Conservation (phyloP, 2,888 invertebrate species). For the Acleris laterana region DNA sequence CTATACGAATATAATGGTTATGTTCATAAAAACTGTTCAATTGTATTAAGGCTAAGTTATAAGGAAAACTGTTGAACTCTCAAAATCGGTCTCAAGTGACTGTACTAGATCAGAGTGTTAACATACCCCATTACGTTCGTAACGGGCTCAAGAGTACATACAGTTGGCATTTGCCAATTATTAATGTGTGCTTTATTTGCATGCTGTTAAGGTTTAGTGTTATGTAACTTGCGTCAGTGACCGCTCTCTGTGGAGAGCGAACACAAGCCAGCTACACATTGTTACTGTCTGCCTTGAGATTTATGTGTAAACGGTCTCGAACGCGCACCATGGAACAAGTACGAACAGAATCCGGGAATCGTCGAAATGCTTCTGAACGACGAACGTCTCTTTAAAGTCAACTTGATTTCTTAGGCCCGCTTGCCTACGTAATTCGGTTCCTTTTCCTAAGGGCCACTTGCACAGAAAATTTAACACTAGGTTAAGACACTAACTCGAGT, state of each 20-base stretch:
- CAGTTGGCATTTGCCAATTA: conserved; percentile 32
- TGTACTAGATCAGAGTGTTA: conserved; percentile 27
- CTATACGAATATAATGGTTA: not conserved
- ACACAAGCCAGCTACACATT: conserved; percentile 54
- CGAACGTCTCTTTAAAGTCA: not conserved
- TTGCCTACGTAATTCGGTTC: no score
- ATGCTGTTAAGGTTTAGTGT: conserved; percentile 27
- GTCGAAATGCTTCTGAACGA: conserved; percentile 3
- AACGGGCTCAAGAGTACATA: conserved; percentile 45
- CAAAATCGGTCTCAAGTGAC: conserved; percentile 13
- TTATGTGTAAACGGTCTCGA: conserved; percentile 50
- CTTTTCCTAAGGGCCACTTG: no score
- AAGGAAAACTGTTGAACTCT: conserved; percentile 9
- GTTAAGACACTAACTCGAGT: no score
- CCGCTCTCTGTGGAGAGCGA: conserved; percentile 20
- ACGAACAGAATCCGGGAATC: conserved; percentile 18
- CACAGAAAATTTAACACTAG: no score
- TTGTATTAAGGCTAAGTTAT: not conserved
- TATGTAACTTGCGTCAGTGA: conserved; percentile 12
- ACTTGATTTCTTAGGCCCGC: no score
- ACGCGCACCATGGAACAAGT: conserved; percentile 24
- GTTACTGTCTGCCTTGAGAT: conserved; percentile 55
- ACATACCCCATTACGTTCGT: conserved; percentile 47
- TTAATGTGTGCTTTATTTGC: conserved; percentile 25
- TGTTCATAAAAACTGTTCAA: no score